Conservation (phyloP, 2,888 invertebrate genomes). For the Chloroclysta siterata region DNA sequence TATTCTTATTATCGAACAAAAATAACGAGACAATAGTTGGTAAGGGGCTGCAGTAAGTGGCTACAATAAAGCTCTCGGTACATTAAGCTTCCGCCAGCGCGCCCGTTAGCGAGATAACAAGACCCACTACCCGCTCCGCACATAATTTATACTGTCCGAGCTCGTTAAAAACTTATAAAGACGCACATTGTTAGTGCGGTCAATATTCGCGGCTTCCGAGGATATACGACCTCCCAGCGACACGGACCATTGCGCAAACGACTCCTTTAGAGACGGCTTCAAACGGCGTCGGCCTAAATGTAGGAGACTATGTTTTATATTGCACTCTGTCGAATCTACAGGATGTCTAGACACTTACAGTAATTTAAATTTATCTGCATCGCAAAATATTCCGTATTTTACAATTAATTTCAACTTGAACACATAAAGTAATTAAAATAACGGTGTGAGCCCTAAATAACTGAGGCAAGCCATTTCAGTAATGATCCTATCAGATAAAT, state of each 20-base stretch:
- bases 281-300: background rate
- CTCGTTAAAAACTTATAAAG: slow-evolving; percentile 86
- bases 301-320: no score
- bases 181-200: slow-evolving; percentile 84
- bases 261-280: slow-evolving; percentile 42
- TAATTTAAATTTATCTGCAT: no score
- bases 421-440: no score
- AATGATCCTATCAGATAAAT: no score
- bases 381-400: no score
- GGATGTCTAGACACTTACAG: no score
- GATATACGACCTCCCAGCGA: slow-evolving; percentile 78
- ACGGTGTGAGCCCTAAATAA: no score
- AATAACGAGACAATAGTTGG: slow-evolving; percentile 52
- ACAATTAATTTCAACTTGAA: no score
- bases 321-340: no score
- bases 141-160: slow-evolving; percentile 84
- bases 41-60: slow-evolving; percentile 71
- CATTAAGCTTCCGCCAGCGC: slow-evolving; percentile 83
- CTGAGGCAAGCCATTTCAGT: no score
- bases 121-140: slow-evolving; percentile 80
- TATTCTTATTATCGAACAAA: slow-evolving; percentile 31
- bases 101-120: slow-evolving; percentile 83
- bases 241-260: slow-evolving; percentile 66
- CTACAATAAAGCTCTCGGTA: slow-evolving; percentile 83
- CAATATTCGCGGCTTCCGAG: slow-evolving; percentile 80